Evolutionary conservation across 2,113 vertebrate genomes (phyloP).

Genomic region (Oreotragus oreotragus): DNA sequence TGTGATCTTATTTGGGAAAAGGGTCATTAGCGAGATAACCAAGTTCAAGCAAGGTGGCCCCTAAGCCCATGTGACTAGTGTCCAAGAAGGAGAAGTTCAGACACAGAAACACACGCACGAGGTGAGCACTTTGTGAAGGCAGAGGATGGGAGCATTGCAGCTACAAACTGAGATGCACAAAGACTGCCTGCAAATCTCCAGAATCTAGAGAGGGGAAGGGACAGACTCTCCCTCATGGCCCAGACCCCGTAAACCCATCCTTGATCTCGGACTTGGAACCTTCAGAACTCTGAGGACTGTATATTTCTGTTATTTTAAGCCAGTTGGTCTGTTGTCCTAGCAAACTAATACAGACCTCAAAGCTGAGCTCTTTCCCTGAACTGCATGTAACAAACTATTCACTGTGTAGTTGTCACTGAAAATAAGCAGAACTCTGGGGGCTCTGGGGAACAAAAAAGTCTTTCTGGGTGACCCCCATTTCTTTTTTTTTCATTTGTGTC

Average conservation of each 20-base stretch:
- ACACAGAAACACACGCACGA: neutral
- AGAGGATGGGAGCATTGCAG: rapidly evolving
- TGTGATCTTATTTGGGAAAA: neutral
- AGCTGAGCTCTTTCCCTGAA: neutral
- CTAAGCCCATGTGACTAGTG: neutral
- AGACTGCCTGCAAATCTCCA: neutral
- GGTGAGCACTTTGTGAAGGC: neutral
- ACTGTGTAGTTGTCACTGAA: neutral
- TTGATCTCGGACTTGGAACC: neutral
- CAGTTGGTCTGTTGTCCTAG: rapidly evolving
- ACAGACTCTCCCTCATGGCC: neutral
- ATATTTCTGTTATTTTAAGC: too few relatives aligned
- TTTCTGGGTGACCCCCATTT: neutral
- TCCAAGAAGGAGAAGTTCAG: neutral
- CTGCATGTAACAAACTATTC: rapidly evolving
- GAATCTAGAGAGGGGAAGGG: neutral
- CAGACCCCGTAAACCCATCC: rapidly evolving
- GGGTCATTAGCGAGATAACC: neutral
- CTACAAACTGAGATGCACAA: rapidly evolving
- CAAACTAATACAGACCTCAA: neutral
- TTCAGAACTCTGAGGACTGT: neutral
- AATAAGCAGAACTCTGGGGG: neutral
- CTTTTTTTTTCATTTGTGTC: neutral
- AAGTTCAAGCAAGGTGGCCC: neutral
- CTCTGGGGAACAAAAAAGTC: neutral